Conservation (phyloP, 2,113 vertebrate genomes). For the Pseudorhombus dupliciocellatus region DNA sequence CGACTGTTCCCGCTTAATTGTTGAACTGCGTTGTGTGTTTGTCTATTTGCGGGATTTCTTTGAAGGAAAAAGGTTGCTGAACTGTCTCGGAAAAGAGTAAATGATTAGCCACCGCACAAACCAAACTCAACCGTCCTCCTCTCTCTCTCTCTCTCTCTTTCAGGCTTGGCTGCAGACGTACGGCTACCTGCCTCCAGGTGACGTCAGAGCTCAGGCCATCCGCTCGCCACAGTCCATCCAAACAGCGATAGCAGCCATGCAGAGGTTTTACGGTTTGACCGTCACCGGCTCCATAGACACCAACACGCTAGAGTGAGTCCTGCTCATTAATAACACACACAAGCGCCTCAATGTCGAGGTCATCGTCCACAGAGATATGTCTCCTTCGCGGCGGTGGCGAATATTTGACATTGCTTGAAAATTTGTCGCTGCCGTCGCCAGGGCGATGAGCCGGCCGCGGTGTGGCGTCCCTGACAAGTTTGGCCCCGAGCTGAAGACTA, state of each 20-base stretch:
- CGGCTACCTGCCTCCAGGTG: slow-evolving; percentile 91
- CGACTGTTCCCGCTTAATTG: too few species aligned
- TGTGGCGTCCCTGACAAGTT: slow-evolving; percentile 93
- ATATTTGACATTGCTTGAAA: slow-evolving; percentile 1
- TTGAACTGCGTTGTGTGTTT: too few species aligned
- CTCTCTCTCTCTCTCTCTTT: slow-evolving; percentile 1
- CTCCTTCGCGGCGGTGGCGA: too few species aligned
- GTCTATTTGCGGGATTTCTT: too few species aligned
- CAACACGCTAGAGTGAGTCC: slow-evolving; percentile 85
- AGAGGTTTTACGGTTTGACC: slow-evolving; percentile 88
- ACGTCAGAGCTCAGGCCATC: slow-evolving; percentile 87
- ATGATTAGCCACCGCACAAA: not conserved
- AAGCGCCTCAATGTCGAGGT: not conserved
- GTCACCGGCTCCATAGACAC: slow-evolving; percentile 85
- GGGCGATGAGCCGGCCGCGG: slow-evolving; percentile 88
- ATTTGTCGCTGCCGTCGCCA: slow-evolving; percentile 55
- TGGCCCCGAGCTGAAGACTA: slow-evolving; percentile 88
- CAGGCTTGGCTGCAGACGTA: slow-evolving; percentile 93
- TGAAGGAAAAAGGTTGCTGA: too few species aligned
- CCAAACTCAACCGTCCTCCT: not conserved
- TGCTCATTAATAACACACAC: not conserved
- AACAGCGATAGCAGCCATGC: slow-evolving; percentile 87
- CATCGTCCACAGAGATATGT: too few species aligned
- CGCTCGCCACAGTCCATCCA: slow-evolving; percentile 87
- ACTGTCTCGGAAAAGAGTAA: not conserved